A percentile compares a stretch with the other conserved stretches of the same genome.
phyloP scores from a whole-genome alignment of 2,888 invertebrate genomes.

The Pandemis cinnamomeana region DNA sequence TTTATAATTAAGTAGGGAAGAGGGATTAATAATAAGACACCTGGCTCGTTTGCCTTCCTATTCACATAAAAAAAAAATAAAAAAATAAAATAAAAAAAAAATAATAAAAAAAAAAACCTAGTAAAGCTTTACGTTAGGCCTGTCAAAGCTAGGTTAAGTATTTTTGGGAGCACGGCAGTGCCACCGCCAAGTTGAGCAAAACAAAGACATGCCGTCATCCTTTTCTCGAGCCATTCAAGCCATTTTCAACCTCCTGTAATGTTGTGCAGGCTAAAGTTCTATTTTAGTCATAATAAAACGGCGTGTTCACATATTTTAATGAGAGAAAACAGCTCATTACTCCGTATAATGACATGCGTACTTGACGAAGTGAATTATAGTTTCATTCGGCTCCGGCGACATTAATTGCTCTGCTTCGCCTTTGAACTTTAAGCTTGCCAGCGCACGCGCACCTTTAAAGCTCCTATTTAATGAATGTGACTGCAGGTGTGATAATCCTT shows the following conservation, averaged over 20 bases:
- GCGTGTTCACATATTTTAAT: background rate
- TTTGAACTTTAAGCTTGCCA: conserved; percentile 58
- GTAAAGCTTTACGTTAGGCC: no score
- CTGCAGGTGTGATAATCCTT: conserved; percentile 15
- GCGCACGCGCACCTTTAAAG: conserved; percentile 1
- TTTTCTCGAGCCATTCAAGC: no score
- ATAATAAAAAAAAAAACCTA: no score
- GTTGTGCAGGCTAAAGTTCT: background rate
- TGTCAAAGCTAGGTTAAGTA: no score
- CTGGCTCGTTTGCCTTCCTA: no score
- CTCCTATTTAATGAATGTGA: background rate
- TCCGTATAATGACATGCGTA: background rate
- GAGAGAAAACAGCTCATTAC: background rate
- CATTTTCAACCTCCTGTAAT: background rate
- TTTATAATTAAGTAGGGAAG: no score
- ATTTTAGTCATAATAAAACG: background rate
- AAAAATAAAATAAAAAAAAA: no score
- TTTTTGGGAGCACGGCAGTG: no score
- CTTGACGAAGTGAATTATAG: conserved; percentile 14
- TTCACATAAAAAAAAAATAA: no score
- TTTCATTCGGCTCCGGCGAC: conserved; percentile 26
- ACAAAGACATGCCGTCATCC: no score
- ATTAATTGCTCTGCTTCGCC: conserved; percentile 42
- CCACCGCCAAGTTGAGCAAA: no score
- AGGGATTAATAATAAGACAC: no score